Evolutionary conservation across 2,888 invertebrate species (phyloP).

Genomic region (Lumbricus terrestris): DNA sequence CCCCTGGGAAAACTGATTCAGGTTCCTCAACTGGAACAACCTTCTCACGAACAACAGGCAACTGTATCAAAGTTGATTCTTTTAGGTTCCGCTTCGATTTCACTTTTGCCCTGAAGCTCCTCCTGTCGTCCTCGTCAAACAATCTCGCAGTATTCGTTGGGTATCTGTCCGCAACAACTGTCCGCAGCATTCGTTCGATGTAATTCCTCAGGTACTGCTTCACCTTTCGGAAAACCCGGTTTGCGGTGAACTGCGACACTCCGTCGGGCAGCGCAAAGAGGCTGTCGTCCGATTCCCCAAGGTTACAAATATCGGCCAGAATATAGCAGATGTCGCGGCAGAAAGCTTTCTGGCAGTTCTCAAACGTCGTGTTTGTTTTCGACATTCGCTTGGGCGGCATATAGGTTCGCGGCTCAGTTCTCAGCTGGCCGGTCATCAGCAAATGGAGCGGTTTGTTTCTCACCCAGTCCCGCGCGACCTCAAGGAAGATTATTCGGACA

Average conservation of each 20-base stretch:
- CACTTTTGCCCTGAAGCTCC: background rate
- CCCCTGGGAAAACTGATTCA: background rate
- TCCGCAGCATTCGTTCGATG: background rate
- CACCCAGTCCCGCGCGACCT: conserved; percentile 24
- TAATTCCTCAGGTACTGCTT: conserved; percentile 6
- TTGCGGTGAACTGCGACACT: background rate
- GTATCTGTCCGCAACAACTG: background rate
- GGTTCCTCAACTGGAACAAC: background rate
- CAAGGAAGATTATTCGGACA: conserved; percentile 21
- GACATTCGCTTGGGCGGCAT: background rate
- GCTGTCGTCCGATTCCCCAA: background rate
- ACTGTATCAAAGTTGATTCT: background rate
- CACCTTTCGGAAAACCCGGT: conserved; percentile 13
- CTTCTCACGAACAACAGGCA: background rate
- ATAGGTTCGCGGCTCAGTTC: background rate
- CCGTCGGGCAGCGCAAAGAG: background rate
- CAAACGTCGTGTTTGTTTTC: background rate
- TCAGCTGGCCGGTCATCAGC: background rate
- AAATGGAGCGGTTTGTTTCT: conserved; percentile 22
- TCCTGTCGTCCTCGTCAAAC: background rate
- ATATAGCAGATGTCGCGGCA: background rate
- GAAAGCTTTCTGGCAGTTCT: background rate
- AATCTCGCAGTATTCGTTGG: background rate
- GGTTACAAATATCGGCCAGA: background rate
- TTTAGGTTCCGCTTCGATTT: background rate